These are phyloP conservation scores for Drosophila kanekoi DNA, from an alignment of 2,888 invertebrate genomes.

Conservation along the genomic window DNA sequence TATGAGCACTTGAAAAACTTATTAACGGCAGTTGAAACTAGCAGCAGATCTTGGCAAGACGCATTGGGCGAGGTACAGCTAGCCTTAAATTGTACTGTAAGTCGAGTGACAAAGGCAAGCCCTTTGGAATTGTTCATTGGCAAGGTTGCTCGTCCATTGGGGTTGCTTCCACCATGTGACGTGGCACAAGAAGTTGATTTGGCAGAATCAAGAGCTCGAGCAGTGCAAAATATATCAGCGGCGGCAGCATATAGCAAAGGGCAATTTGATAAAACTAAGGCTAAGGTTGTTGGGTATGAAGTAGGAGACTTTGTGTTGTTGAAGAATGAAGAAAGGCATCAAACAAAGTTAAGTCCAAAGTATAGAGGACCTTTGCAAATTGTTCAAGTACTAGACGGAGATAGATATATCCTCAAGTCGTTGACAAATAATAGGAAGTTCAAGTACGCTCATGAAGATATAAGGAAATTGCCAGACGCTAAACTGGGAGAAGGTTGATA, in stretches of 20 bases:
- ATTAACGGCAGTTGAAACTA: too few species aligned
- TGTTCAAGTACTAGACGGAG: neutral
- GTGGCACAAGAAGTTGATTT: neutral
- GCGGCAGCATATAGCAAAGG: neutral
- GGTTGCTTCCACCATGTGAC: neutral
- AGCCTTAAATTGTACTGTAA: neutral
- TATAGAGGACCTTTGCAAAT: neutral
- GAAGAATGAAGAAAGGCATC: neutral
- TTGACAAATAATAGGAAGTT: constrained; percentile 1
- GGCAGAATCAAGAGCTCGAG: neutral
- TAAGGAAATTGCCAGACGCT: too few species aligned
- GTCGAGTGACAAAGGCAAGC: neutral
- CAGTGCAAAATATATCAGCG: constrained; percentile 1
- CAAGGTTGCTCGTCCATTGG: neutral
- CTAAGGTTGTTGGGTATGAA: too few species aligned
- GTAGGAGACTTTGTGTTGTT: too few species aligned
- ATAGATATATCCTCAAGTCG: neutral
- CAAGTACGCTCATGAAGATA: too few species aligned
- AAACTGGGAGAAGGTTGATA: too few species aligned
- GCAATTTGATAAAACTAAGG: neutral
- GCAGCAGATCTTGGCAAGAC: too few species aligned
- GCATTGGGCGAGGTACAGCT: too few species aligned
- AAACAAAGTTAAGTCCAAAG: neutral
- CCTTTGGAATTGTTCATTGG: neutral
- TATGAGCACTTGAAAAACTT: neutral